These are phyloP conservation scores for Quiscalus mexicanus DNA, from an alignment of 2,113 vertebrate species.

Conservation along the genomic window DNA sequence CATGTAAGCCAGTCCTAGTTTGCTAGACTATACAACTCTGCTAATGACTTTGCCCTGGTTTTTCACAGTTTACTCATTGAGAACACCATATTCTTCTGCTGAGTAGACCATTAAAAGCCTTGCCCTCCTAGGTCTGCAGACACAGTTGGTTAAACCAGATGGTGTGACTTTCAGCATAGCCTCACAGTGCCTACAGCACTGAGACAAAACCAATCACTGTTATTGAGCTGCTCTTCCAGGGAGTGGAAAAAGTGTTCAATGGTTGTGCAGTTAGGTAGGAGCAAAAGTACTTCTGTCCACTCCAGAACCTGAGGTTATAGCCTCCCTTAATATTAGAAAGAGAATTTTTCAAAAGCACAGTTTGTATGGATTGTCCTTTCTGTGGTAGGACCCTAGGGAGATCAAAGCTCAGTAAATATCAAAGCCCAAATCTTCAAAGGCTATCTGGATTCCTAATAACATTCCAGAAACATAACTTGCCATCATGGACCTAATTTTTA, in stretches of 20 bases:
- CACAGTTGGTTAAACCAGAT: neutral
- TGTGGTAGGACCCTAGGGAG: neutral
- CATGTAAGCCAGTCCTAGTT: neutral
- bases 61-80: neutral
- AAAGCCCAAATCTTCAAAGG: neutral
- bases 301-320: neutral
- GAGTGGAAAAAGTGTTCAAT: neutral
- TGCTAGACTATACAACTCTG: neutral
- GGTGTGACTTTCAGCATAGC: neutral
- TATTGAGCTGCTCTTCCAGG: neutral
- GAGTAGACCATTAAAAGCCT: neutral
- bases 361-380: neutral
- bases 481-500: neutral
- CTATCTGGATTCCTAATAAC: neutral
- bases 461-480: neutral
- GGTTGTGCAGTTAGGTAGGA: neutral
- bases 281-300: neutral
- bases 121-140: neutral
- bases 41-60: neutral
- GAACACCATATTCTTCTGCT: neutral
- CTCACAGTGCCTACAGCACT: accelerated
- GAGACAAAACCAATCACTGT: neutral
- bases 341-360: neutral
- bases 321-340: neutral
- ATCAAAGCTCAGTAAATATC: neutral